Evolutionary conservation across 2,888 invertebrate genomes (phyloP), one percentile per base, ranked within the genome.

Genomic region (Auanema freiburgensis): DNA sequence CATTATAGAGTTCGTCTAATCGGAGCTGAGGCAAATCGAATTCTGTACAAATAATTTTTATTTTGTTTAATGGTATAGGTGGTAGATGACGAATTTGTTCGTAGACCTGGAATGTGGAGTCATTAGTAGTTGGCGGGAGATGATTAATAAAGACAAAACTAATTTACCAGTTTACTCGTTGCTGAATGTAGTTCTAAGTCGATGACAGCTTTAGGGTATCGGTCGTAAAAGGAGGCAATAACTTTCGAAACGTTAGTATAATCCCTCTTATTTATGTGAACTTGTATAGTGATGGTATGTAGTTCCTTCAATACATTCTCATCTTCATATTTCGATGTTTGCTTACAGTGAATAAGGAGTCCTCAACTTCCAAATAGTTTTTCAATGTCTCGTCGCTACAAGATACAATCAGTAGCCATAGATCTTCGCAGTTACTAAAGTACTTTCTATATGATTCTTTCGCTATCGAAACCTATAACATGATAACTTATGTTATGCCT

Each of bases 21-120:
- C 70, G 43, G 2, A 74, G 41, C 25, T 65, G 66, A 8, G 74
- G 74, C 49, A 71, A 65, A 57, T 74, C 66, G 58, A 74, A 74
- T 49, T 74, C 74, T 1, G 74, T 74, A 53, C 74, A 74, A 50
- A 74, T 74, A 12, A 74, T 59, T 46, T 74, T 74, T 18, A 74
- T 68, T 52, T 72, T 72, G 46, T 66, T 57, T n/a, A 70, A 57
- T 21, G 67, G 66, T 14, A 70, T 50, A 2, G 70, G 59, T 14
- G 71, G 70, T 4, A 74, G 55, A 18, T 46, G 63, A 50, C 65
- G 62, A n/a, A 74, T 41, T 54, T 74, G 74, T 16, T 67, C 67
- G 53, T 67, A 59, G 54, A 74, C 67, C 59, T 71, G 66, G 46
- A 59, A 63, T 23, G 46, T 5, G 33, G 33, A 33, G 3, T 33